phyloP scores from a whole-genome alignment of 2,888 invertebrate genomes.

The Petrolisthes manimaculis region DNA sequence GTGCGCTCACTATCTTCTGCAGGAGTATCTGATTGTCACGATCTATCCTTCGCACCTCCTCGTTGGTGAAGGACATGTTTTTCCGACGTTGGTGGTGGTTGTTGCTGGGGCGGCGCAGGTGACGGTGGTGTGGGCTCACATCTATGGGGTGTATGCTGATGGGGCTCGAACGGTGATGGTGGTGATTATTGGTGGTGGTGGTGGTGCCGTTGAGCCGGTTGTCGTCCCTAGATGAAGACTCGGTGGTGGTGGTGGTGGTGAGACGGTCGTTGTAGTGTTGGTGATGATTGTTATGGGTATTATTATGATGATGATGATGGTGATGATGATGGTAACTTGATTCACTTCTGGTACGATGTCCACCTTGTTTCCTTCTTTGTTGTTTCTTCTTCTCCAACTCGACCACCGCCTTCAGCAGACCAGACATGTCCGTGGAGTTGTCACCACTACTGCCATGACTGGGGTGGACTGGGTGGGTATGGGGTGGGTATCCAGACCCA shows the following conservation, averaged over 20 bases:
- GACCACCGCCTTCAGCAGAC: slow-evolving; percentile 52
- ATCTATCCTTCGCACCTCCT: slow-evolving; percentile 71
- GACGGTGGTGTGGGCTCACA: slow-evolving; percentile 63
- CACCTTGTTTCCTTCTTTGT: slow-evolving; percentile 4
- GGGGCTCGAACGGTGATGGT: slow-evolving; percentile 26
- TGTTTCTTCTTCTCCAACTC: slow-evolving; percentile 55
- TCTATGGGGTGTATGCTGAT: slow-evolving; percentile 60
- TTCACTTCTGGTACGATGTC: neutral
- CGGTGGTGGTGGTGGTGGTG: neutral
- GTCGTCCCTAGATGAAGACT: slow-evolving; percentile 20
- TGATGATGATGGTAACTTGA: neutral
- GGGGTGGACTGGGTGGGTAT: slow-evolving; percentile 23
- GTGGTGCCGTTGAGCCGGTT: slow-evolving; percentile 48
- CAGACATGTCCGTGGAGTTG: slow-evolving; percentile 54
- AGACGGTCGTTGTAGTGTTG: slow-evolving; percentile 24
- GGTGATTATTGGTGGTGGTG: slow-evolving; percentile 13
- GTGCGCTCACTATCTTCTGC: slow-evolving; percentile 70
- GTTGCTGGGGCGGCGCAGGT: slow-evolving; percentile 50
- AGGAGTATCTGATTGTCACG: slow-evolving; percentile 71
- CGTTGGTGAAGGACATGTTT: slow-evolving; percentile 72
- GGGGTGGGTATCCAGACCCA: slow-evolving; percentile 40
- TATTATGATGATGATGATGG: neutral
- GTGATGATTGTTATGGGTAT: slow-evolving; percentile 21
- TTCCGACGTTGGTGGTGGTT: slow-evolving; percentile 65
- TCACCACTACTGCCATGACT: slow-evolving; percentile 40